Evolutionary conservation across 2,113 vertebrate species (phyloP).

Genomic region (Carassius gibelio): DNA sequence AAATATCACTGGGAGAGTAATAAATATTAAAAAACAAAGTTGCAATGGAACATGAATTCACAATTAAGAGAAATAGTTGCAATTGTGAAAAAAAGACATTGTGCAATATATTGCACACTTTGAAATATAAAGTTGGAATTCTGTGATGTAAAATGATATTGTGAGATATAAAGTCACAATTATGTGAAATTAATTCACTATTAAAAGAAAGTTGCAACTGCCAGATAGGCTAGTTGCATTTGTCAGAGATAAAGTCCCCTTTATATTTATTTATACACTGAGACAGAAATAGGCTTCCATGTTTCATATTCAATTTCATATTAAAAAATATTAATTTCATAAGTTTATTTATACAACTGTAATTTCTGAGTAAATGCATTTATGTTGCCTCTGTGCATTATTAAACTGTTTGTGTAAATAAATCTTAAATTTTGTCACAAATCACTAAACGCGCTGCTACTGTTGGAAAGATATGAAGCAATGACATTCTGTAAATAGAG

Average conservation of each 20-base stretch:
- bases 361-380: neutral
- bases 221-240: too few species aligned
- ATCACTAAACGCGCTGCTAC: neutral
- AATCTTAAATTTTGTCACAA: too few species aligned
- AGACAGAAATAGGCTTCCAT: neutral
- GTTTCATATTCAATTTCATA: neutral
- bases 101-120: too few species aligned
- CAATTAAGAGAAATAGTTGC: neutral
- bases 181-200: neutral
- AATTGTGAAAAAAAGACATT: neutral
- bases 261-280: neutral
- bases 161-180: too few species aligned
- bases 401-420: neutral
- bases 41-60: neutral
- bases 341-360: neutral
- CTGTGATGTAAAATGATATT: too few species aligned
- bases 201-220: neutral
- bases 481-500: neutral
- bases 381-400: neutral
- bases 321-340: neutral
- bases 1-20: neutral
- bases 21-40: neutral
- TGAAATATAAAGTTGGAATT: too few species aligned
- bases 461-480: neutral
- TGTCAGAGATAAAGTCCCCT: too few species aligned